Conservation (phyloP, 2,113 vertebrate species). For the Dasyornis broadbenti region DNA sequence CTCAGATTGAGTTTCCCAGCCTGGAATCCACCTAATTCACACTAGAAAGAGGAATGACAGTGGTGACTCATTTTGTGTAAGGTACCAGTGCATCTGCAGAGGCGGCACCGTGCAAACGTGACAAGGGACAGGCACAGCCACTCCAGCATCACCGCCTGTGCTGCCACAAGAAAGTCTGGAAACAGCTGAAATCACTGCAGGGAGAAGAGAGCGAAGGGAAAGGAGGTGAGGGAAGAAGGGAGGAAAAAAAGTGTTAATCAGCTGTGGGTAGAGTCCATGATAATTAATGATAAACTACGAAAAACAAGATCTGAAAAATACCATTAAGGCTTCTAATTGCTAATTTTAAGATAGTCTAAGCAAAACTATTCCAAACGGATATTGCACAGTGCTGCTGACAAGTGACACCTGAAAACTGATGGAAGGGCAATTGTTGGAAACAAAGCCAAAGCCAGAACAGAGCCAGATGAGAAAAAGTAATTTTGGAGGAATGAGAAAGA, state of each 20-base stretch:
- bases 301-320: not conserved
- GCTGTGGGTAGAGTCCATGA: not conserved
- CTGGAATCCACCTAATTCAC: not conserved
- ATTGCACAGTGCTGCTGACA: not conserved
- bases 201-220: accelerated
- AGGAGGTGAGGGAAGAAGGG: not conserved
- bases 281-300: not conserved
- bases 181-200: not conserved
- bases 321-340: not conserved
- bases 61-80: not conserved
- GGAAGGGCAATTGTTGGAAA: not conserved
- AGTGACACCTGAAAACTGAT: not conserved
- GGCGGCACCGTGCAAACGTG: accelerated
- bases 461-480: not conserved
- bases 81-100: not conserved
- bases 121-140: not conserved
- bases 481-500: not conserved
- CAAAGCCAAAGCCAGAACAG: not conserved
- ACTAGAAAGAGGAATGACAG: not conserved
- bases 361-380: not conserved
- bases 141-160: not conserved
- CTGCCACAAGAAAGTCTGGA: not conserved
- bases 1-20: not conserved
- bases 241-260: not conserved
- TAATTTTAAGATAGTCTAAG: not conserved